phyloP scores from a whole-genome alignment of 2,113 vertebrate genomes.

The Smithornis capensis region DNA sequence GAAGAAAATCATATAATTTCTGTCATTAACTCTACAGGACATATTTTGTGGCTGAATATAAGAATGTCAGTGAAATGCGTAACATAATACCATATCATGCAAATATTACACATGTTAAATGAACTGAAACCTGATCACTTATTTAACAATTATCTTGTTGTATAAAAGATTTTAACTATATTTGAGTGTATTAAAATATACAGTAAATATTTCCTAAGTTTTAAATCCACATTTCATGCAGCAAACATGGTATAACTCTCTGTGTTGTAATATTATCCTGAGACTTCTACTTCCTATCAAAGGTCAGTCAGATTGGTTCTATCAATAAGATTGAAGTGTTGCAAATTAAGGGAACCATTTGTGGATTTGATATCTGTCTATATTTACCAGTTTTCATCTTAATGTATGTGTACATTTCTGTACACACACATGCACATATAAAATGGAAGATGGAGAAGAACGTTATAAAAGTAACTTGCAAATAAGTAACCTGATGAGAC shows the following conservation, averaged over 20 bases:
- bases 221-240: conserved; percentile 12
- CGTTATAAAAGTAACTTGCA: background rate
- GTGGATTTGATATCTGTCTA: background rate
- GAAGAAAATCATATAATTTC: background rate
- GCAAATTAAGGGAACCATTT: background rate
- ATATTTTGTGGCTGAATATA: conserved; percentile 9
- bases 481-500: background rate
- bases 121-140: conserved; percentile 43
- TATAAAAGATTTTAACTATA: conserved; percentile 1
- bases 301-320: background rate
- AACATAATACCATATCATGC: background rate
- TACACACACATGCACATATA: fast-evolving
- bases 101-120: conserved; percentile 2
- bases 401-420: background rate
- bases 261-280: background rate
- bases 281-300: background rate
- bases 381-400: background rate
- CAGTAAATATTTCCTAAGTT: background rate
- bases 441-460: background rate
- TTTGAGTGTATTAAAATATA: conserved; percentile 48
- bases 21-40: conserved; percentile 9
- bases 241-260: background rate
- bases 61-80: background rate
- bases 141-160: conserved; percentile 39
- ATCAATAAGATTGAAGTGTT: background rate